Evolutionary conservation across 2,113 vertebrate species (phyloP), one percentile per base, ranked within the genome.

Genomic region (Probosciger aterrimus): DNA sequence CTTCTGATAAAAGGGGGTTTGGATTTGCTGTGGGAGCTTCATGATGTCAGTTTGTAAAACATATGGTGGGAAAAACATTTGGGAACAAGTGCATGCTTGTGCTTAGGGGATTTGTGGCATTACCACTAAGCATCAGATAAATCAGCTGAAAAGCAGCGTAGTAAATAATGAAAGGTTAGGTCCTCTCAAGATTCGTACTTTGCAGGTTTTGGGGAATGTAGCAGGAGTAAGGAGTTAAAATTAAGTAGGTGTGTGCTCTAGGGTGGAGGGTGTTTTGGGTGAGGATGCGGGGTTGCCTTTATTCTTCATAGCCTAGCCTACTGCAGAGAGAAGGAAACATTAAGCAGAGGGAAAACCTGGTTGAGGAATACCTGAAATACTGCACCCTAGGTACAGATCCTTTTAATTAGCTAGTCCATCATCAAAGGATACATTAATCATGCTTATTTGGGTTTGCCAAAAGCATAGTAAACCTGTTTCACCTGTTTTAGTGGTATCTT

Each of bases 391-490:
- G 55, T 89, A 31, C 69, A 70, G n/a, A 71, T 60, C 86, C 89
- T 78, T 92, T 84, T 96, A 90, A 94, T 95, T 93, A 95, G 76
- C 44, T 90, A 65, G 65, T 46, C 88, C 16, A 23, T 89, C 77
- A 90, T 90, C 92, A 71, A 88, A 93, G 89, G 39, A 19, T 35
- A 11, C 53, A 15, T 83, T 86, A 88, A 74, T 86, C 75, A 75
- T 2, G 5, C 55, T 93, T 63, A 18, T n/a, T 63, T 76, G 37
- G 23, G 27, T 20, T 82, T 95, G 84, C 91, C 68, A 78, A 46
- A 63, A 83, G 63, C 33, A 0, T 2, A 9, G 85, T 43, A 55
- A 95, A 71, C 87, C 74, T 75, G 94, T 50, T 83, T n/a, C 53
- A 14, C 94, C 79, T 81, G 91, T 82, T 79, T 19, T 52, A 75